phyloP scores from a whole-genome alignment of 2,113 vertebrate species.

The Condylura cristata region DNA sequence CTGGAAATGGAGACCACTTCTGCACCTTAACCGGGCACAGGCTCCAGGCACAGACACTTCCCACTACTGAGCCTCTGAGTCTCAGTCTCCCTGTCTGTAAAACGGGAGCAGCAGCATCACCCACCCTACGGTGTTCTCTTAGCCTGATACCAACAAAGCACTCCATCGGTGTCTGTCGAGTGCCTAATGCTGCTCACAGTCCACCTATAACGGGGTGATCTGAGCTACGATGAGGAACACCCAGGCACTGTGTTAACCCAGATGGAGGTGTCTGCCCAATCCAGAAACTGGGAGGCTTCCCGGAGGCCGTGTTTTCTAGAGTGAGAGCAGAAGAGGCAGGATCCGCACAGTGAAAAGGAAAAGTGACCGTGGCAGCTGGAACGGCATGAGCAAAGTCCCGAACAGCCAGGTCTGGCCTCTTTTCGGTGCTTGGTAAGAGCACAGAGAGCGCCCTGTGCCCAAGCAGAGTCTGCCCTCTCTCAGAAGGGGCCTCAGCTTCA shows the following conservation, averaged over 20 bases:
- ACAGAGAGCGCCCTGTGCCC: neutral
- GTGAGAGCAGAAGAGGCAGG: neutral
- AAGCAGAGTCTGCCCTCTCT: neutral
- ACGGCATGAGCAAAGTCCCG: neutral
- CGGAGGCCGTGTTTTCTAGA: neutral
- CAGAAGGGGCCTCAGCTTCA: neutral
- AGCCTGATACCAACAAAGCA: neutral
- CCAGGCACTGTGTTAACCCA: neutral
- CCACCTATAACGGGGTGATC: neutral
- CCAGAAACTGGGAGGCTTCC: neutral
- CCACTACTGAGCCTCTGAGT: neutral
- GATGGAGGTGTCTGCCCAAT: neutral
- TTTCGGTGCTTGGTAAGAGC: neutral
- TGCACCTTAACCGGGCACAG: neutral
- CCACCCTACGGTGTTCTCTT: rapidly evolving
- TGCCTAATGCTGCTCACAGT: neutral
- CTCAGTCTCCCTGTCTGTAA: neutral
- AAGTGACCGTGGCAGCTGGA: neutral
- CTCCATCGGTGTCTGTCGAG: neutral
- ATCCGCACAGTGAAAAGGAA: neutral
- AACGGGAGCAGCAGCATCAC: neutral
- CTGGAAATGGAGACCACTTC: neutral
- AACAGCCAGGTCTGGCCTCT: neutral
- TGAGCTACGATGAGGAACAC: neutral
- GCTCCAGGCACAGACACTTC: neutral